Base-by-base conservation (phyloP, 1,140 invertebrate genomes). In the Dendroctonus valens region DNA sequence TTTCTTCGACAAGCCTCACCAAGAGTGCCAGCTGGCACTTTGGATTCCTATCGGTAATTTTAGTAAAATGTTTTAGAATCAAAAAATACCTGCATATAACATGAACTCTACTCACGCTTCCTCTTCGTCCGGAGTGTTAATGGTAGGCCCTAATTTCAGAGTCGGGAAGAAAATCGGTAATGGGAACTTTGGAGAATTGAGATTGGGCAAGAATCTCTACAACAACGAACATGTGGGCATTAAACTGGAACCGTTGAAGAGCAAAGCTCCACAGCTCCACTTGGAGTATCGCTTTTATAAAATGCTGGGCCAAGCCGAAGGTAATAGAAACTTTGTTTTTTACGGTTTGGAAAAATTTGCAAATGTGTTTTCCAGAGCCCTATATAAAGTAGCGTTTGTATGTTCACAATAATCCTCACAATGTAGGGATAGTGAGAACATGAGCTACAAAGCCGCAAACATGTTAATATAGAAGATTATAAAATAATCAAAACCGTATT, bases 251-350 rank as follows among this genome's bases (percentile, higher is more conserved):
- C 94, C 96, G 74, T 97, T 99, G 92, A 99, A 99, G 83, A 96
- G 97, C 70, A 96, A 99, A 87, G 97, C 97, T 74, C 97, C 98
- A 68, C 98, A 99, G 85, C 86, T 99, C 76, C 97, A 99, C 84
- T 87, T 99, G 84, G 98, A 99, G 85, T 99, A 99, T 88, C 90
- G 97, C 85, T 99, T 99, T 89, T 99, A 99, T 85, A 98, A 98
- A 88, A 89, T 98, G 84, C 88, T 99, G 83, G 96, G 96, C 83
- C 89, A 90, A 81, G 88, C 91, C 84, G 92, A 77, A 71, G 76
- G 76, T 76, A 70, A 44, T 60, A 40, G 11, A 60, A 15, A 26
- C 26, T 3, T 26, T 26, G 26, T 1, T 3, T 26, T 26, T 26
- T 3, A 3, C 26, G 26, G 26, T 1, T 26, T 2, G 1, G 3